phyloP scores from a whole-genome alignment of 2,797 vertebrate species.

The Pangasius sanitwongsei region DNA sequence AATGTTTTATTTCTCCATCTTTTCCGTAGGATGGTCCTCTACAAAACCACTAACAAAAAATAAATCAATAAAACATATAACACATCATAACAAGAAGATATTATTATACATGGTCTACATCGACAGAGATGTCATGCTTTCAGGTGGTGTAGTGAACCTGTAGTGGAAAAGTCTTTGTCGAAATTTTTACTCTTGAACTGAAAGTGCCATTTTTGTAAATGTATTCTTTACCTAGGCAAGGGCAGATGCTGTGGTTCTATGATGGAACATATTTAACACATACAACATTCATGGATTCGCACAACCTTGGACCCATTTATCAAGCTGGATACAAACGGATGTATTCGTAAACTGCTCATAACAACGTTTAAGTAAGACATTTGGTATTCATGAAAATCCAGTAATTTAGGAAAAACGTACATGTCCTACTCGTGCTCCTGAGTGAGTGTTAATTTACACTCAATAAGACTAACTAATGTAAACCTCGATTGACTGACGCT shows the following conservation, averaged over 20 bases:
- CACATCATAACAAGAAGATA: neutral
- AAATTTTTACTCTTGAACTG: too few species aligned
- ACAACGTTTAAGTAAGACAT: neutral
- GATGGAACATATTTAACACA: too few species aligned
- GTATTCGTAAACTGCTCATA: neutral
- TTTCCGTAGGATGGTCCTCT: neutral
- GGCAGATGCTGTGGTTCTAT: too few species aligned
- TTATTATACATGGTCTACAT: neutral
- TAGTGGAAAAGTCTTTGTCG: too few species aligned
- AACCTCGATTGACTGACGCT: too few species aligned
- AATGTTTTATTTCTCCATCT: neutral
- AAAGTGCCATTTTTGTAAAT: too few species aligned
- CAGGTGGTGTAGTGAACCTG: neutral
- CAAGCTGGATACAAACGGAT: neutral
- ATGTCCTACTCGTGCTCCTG: too few species aligned
- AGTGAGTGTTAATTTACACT: too few species aligned
- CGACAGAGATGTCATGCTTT: neutral
- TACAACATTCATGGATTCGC: too few species aligned
- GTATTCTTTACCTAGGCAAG: too few species aligned
- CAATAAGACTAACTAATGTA: too few species aligned
- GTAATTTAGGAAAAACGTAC: neutral
- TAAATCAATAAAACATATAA: neutral
- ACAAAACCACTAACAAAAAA: neutral
- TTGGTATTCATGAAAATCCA: neutral
- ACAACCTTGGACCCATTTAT: too few species aligned